Conservation (phyloP, 2,113 vertebrate genomes). For the Tenrec ecaudatus region DNA sequence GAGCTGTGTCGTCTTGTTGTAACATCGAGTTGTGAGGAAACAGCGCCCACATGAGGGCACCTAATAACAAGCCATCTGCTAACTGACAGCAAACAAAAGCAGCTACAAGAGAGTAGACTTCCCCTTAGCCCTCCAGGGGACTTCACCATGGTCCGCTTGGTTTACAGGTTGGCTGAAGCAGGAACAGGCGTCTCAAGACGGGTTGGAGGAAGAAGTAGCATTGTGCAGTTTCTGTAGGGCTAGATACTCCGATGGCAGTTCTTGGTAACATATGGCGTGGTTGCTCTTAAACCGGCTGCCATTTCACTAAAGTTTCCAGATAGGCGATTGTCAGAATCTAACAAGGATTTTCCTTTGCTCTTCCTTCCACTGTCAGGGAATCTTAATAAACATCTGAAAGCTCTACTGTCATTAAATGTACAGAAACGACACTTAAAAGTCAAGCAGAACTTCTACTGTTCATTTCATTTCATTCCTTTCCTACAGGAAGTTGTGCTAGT, state of each 20-base stretch:
- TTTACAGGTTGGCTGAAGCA: background rate
- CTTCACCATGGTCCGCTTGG: background rate
- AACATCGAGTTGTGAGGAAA: no score
- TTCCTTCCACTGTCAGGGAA: constrained; percentile 9
- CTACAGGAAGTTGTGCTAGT: background rate
- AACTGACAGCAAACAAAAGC: background rate
- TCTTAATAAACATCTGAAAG: constrained; percentile 8
- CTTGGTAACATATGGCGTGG: background rate
- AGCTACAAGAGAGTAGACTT: background rate
- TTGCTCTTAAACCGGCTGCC: background rate
- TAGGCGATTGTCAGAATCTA: constrained; percentile 16
- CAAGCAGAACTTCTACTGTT: background rate
- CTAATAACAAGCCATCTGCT: background rate
- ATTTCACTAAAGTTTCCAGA: constrained; percentile 5
- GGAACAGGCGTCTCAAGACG: background rate
- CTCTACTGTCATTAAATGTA: constrained; percentile 4
- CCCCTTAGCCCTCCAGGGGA: background rate
- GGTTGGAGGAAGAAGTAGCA: background rate
- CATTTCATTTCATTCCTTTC: background rate
- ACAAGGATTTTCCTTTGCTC: background rate
- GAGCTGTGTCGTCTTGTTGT: no score
- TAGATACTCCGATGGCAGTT: background rate
- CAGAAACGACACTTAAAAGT: background rate
- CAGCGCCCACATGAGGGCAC: no score
- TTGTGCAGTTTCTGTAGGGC: background rate